Conservation (phyloP, 2,113 vertebrate genomes). For the Clarias batrachus region DNA sequence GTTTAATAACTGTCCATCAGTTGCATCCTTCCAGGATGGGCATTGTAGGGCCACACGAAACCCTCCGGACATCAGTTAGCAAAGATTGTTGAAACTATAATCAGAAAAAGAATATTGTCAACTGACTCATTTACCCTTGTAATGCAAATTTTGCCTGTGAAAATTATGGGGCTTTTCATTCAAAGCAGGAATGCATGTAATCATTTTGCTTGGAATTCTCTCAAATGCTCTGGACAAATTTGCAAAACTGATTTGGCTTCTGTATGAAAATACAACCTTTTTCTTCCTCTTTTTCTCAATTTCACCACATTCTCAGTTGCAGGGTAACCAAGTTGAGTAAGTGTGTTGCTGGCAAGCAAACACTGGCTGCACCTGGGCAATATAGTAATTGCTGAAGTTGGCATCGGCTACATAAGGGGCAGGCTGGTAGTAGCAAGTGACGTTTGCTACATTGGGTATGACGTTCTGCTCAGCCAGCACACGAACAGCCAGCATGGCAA, state of each 20-base stretch:
- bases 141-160: conserved; percentile 64
- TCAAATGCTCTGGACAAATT: conserved; percentile 66
- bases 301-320: conserved; percentile 80
- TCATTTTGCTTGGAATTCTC: conserved; percentile 55
- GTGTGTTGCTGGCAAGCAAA: conserved; percentile 94
- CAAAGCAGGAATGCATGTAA: conserved; percentile 71
- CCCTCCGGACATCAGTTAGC: conserved; percentile 22
- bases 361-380: conserved; percentile 95
- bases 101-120: conserved; percentile 29
- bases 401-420: conserved; percentile 96
- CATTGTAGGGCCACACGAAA: background rate
- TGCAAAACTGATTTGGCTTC: conserved; percentile 55
- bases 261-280: conserved; percentile 59
- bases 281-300: conserved; percentile 27
- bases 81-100: conserved; percentile 5
- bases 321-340: conserved; percentile 96
- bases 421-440: conserved; percentile 98
- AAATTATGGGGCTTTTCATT: conserved; percentile 76
- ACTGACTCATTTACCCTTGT: conserved; percentile 17
- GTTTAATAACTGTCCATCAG: conserved; percentile 42
- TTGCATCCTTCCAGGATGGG: conserved; percentile 32
- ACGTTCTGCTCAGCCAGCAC: conserved; percentile 97
- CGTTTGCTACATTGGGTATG: conserved; percentile 97
- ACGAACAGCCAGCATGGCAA: conserved; percentile 95
- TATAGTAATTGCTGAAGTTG: conserved; percentile 99